A percentile compares a stretch with the other conserved stretches of the same genome.
Conservation (phyloP, 2,113 vertebrate species). For the Acrocephalus kingi region DNA sequence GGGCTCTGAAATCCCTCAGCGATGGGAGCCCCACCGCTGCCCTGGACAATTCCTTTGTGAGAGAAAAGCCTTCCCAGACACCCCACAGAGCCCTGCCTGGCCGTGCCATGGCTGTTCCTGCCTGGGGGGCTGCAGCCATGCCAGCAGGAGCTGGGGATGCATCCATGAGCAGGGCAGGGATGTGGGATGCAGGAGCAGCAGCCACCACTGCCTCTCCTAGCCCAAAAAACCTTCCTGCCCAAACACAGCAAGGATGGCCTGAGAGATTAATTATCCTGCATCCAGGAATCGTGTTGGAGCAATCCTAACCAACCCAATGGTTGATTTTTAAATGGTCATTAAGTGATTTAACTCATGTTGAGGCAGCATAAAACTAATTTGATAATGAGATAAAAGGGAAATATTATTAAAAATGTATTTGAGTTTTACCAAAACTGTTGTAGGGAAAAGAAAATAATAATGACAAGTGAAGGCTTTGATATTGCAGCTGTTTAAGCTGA, state of each 20-base stretch:
- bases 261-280: background rate
- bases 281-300: background rate
- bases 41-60: background rate
- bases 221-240: background rate
- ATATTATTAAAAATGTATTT: background rate
- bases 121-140: background rate
- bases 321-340: background rate
- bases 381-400: slow-evolving; percentile 13
- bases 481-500: background rate
- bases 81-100: background rate
- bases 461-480: slow-evolving; percentile 13
- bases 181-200: background rate
- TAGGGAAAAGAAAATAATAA: background rate
- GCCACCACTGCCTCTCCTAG: background rate
- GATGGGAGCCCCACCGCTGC: background rate
- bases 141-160: background rate
- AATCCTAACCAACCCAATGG: background rate
- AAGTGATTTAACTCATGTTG: background rate
- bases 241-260: background rate
- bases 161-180: background rate
- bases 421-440: background rate
- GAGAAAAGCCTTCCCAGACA: background rate
- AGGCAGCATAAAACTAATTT: background rate
- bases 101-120: rapidly evolving
- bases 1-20: background rate